Conservation (phyloP, 2,888 invertebrate species). For the Arge pagana region DNA sequence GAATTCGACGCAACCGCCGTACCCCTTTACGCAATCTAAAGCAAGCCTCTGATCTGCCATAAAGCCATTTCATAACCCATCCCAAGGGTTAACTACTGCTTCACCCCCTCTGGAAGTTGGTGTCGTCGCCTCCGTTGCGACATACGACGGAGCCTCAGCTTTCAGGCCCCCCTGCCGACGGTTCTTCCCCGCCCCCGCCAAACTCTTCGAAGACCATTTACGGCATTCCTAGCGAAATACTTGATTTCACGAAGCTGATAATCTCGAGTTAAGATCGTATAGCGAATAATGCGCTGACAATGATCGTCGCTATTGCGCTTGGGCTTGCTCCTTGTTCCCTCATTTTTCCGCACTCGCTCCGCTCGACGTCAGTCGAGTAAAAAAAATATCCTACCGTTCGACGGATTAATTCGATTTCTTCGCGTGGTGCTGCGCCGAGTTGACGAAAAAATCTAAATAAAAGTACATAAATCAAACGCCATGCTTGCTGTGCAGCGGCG, state of each 20-base stretch:
- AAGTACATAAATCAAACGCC: conserved; percentile 49
- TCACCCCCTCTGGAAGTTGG: too few relatives aligned
- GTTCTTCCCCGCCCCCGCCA: conserved; percentile 11
- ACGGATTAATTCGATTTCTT: not conserved
- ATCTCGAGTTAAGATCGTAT: conserved; percentile 15
- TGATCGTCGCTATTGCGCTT: not conserved
- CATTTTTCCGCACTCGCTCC: too few relatives aligned
- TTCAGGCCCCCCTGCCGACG: conserved; percentile 21
- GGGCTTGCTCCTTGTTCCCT: not conserved
- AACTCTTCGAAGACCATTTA: conserved; percentile 1
- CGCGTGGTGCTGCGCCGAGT: not conserved
- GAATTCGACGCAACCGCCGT: too few relatives aligned
- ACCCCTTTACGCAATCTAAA: conserved; percentile 50
- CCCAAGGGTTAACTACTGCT: conserved; percentile 51
- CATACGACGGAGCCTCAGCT: too few relatives aligned
- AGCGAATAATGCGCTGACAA: conserved; percentile 2
- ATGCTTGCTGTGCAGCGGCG: conserved; percentile 44
- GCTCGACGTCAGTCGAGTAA: too few relatives aligned
- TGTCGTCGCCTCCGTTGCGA: too few relatives aligned
- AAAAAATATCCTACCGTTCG: too few relatives aligned
- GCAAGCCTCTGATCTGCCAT: conserved; percentile 56
- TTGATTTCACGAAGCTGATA: conserved; percentile 18
- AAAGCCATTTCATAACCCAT: conserved; percentile 57
- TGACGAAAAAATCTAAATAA: conserved; percentile 17
- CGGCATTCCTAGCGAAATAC: conserved; percentile 12